Base-by-base conservation (phyloP, 2,113 vertebrate genomes). In the Polypterus senegalus region DNA sequence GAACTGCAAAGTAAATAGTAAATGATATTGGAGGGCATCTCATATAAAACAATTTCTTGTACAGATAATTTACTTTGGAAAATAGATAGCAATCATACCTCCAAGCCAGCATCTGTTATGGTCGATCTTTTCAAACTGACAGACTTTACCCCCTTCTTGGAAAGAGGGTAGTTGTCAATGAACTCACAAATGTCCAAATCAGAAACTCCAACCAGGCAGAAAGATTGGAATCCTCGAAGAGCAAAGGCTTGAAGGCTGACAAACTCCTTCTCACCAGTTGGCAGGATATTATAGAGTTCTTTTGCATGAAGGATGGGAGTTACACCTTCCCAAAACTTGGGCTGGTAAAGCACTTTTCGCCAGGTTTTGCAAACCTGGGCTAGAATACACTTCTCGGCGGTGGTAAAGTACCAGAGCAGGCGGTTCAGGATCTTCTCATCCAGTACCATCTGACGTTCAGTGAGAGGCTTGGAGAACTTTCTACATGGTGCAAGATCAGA, bases 111-210 rank as follows among this genome's bases (percentile, higher is more conserved):
- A 0, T 99, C 96, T 0, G 96, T 99, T 77, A 99, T 99, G 67
- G 95, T 99, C 1, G 96, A 99, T 71, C 95, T 90, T 79, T 97
- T 97, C 72, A 99, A 91, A 71, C 95, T 97, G 81, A 98, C 91
- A 48, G 94, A 97, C 72, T 93, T 93, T 67, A 99, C 94, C 0
- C 95, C 93, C 72, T 97, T 97, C 85, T 98, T 99, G 74, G 96
- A 98, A 69, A 99, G 86, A 0, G 95, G 88, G 10, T 99, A 99
- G 87, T 98, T 98, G 77, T 99, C 96, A 67, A 99, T 99, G 82
- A 99, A 99, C 77, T 98, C 95, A 66, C 95, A 99, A 89, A 99
- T 98, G 87, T 99, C 96, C 82, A 99, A 81, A 79, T 99, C 96
- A 0, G 96, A 99, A 71, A 99, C 96, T 0, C 96, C 96, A n/a